Base-by-base conservation (phyloP, 2,888 invertebrate genomes). In the Tenthredo notha region DNA sequence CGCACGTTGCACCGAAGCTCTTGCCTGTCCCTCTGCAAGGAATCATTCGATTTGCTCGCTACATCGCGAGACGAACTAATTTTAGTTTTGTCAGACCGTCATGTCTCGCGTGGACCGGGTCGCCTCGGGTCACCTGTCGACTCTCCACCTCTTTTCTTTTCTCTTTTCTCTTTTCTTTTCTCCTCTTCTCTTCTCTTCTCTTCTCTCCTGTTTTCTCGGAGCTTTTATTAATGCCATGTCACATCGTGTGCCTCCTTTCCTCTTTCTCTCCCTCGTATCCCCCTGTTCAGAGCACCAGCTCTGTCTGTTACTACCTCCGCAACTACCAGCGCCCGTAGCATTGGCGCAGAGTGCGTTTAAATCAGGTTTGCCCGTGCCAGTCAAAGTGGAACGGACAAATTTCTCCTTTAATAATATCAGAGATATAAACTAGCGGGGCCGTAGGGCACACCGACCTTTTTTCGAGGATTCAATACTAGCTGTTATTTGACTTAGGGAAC, bases 191-290 rank as follows among this genome's bases (percentile, higher is more conserved):
- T 54, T 86, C 78, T 21, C 78, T 85, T 83, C 47, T 86, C 86
- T 21, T 70, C 86, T 77, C 54, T 86, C 87, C 87, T 33, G 67
- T 65, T 67, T 67, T 33, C 33, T 50, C 54, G 65, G 84, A 87
- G 85, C 40, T 88, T 88, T 88, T 88, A 89, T 90, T 89, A 90
- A 88, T 88, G 88, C 87, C 88, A 86, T 86, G 89, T 89, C 88
- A 88, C 87, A 87, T 87, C 87, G 88, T 86, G 84, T 70, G 84
- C 86, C 82, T 61, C 84, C 77, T 50, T 74, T 43, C 83, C 87
- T 84, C 72, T 37, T 70, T 37, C 67, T 86, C 77, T 80, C 84
- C 70, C 84, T 61, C 86, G 78, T 85, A 86, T 83, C 86, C 86
- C 85, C 77, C 85, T 37, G 37, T 25, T 61, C 40, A 21, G 21